Evolutionary conservation across 2,113 vertebrate genomes (phyloP).

Genomic region (Coryphaenoides rupestris): DNA sequence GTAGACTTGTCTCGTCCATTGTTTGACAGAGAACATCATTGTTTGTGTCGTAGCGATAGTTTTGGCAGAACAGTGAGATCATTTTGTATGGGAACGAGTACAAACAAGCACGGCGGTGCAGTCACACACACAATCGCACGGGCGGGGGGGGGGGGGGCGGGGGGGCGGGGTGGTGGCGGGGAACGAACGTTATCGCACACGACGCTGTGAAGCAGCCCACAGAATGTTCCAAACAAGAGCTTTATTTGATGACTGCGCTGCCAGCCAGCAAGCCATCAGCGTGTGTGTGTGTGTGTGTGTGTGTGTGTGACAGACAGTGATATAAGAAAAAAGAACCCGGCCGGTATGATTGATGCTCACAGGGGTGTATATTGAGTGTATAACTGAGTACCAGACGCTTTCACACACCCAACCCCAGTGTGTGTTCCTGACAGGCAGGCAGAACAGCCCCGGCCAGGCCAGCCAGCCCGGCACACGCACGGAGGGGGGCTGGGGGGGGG

Average conservation of each 20-base stretch:
- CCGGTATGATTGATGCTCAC: conserved; percentile 54
- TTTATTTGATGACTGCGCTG: conserved; percentile 38
- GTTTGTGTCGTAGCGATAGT: conserved; percentile 57
- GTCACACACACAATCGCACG: conserved; percentile 61
- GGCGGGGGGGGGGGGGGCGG: conserved; percentile 28
- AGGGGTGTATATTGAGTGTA: conserved; percentile 37
- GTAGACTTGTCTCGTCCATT: conserved; percentile 63
- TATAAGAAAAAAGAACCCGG: conserved; percentile 42
- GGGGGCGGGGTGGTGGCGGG: conserved; percentile 28
- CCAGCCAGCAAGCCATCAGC: conserved; percentile 45
- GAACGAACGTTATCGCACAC: conserved; percentile 52
- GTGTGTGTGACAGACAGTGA: conserved; percentile 45
- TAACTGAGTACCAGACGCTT: conserved; percentile 43
- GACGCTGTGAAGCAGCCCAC: conserved; percentile 40
- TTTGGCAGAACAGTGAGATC: conserved; percentile 59
- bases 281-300: conserved; percentile 29
- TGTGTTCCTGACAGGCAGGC: conserved; percentile 42
- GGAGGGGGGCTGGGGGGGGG: conserved; percentile 22
- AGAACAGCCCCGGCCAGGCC: too few relatives aligned
- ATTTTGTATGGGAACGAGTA: conserved; percentile 63
- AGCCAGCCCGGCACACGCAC: conserved; percentile 20
- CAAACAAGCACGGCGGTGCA: conserved; percentile 65
- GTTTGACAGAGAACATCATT: conserved; percentile 64
- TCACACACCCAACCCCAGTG: conserved; percentile 46
- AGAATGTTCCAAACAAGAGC: conserved; percentile 42